Conservation (phyloP, 2,888 invertebrate species). For the Eristalis intricaria region DNA sequence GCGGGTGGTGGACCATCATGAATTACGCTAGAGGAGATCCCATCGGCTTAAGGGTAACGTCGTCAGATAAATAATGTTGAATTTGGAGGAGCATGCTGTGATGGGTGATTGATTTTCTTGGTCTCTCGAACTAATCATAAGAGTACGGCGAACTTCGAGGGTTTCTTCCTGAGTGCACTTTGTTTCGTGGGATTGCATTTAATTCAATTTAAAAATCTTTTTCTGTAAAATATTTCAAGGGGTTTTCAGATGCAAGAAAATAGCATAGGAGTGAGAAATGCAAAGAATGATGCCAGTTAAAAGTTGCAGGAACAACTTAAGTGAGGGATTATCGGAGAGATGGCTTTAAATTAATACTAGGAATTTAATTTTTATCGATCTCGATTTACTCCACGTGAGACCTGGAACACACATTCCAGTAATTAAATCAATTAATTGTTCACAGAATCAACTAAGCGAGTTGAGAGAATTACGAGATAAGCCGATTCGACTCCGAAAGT, state of each 20-base stretch:
- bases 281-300: no score
- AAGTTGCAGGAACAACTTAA: no score
- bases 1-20: neutral
- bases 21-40: slow-evolving; percentile 39
- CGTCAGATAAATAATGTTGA: slow-evolving; percentile 60
- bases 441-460: no score
- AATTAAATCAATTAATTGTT: no score
- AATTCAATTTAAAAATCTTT: neutral
- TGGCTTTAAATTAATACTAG: no score
- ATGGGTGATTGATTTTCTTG: neutral
- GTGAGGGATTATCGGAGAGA: no score
- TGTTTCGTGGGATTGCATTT: neutral
- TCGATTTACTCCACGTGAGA: no score
- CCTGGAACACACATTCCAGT: no score
- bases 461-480: no score
- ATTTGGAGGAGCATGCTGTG: slow-evolving; percentile 25
- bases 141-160: neutral
- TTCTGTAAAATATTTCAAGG: neutral
- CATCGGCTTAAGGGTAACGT: slow-evolving; percentile 52
- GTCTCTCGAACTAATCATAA: neutral
- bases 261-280: no score
- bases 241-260: neutral
- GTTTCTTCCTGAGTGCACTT: neutral
- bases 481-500: no score
- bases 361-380: no score